Evolutionary conservation across 2,113 vertebrate species (phyloP).

Genomic region (Crocuta crocuta): DNA sequence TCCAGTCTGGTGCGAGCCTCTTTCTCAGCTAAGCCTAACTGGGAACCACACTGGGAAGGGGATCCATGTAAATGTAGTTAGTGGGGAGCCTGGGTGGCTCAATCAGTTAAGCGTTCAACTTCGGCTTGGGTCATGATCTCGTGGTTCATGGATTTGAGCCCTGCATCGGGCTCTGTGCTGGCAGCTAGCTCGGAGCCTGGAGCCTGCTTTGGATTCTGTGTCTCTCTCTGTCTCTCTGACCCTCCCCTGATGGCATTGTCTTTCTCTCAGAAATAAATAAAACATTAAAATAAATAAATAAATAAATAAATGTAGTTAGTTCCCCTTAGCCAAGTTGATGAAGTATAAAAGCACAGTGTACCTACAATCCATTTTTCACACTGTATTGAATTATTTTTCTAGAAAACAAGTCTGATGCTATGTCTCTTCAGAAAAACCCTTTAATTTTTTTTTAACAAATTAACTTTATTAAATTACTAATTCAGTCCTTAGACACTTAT

Average conservation of each 20-base stretch:
- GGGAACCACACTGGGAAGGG: no score
- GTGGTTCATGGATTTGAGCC: no score
- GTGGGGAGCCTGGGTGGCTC: not conserved
- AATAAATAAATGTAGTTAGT: not conserved
- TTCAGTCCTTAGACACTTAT: slow-evolving; percentile 55
- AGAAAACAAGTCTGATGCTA: not conserved
- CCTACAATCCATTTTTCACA: not conserved
- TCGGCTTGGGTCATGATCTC: no score
- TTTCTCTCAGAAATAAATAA: no score
- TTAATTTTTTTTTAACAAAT: slow-evolving; percentile 47
- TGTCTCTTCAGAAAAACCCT: not conserved
- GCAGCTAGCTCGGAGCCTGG: no score
- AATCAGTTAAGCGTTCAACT: no score
- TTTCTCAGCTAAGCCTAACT: not conserved
- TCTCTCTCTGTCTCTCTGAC: no score
- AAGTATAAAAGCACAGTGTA: not conserved
- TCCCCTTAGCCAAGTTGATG: not conserved
- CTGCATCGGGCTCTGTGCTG: no score
- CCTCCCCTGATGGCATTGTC: no score
- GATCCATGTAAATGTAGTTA: not conserved
- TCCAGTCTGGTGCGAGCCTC: not conserved
- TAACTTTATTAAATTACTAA: slow-evolving; percentile 77
- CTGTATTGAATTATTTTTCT: not conserved
- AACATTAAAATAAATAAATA: no score
- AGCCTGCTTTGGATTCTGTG: no score